phyloP scores from a whole-genome alignment of 2,888 invertebrate species.

The Drosophila neotestacea region DNA sequence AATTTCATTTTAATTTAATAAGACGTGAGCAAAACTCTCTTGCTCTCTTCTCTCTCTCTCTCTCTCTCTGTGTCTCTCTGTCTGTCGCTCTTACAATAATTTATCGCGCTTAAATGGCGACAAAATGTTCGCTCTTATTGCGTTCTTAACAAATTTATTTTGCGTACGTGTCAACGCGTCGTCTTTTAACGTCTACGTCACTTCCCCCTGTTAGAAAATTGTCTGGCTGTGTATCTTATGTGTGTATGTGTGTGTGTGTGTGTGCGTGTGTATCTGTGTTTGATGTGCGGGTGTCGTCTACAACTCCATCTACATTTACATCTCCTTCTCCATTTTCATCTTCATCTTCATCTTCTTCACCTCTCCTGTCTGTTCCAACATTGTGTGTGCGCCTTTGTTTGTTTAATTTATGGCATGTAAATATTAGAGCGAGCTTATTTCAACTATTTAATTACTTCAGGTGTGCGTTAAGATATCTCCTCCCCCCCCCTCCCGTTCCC shows the following conservation, averaged over 20 bases:
- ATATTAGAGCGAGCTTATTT: conserved; percentile 76
- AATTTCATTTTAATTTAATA: conserved; percentile 78
- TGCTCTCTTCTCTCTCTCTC: neutral
- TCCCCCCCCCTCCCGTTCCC: neutral
- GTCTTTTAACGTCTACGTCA: conserved; percentile 26
- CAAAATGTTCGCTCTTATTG: conserved; percentile 79
- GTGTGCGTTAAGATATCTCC: conserved; percentile 52
- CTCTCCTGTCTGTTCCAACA: conserved; percentile 1
- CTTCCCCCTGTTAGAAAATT: neutral
- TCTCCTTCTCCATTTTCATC: conserved; percentile 6
- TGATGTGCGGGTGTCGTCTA: neutral
- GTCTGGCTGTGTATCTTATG: neutral
- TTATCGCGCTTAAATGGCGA: conserved; percentile 77
- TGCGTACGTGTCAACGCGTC: conserved; percentile 77
- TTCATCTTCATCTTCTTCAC: neutral
- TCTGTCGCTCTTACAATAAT: no score
- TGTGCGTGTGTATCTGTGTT: conserved; percentile 3
- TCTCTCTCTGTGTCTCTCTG: conserved; percentile 10
- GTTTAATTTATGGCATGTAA: conserved; percentile 77
- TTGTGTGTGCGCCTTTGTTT: conserved; percentile 61
- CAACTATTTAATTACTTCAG: conserved; percentile 79
- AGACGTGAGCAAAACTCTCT: conserved; percentile 31
- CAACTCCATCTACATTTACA: conserved; percentile 11
- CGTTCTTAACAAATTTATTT: conserved; percentile 80
- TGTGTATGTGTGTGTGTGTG: neutral